Evolutionary conservation across 2,797 vertebrate species (phyloP).

Genomic region (Valencia hispanica): DNA sequence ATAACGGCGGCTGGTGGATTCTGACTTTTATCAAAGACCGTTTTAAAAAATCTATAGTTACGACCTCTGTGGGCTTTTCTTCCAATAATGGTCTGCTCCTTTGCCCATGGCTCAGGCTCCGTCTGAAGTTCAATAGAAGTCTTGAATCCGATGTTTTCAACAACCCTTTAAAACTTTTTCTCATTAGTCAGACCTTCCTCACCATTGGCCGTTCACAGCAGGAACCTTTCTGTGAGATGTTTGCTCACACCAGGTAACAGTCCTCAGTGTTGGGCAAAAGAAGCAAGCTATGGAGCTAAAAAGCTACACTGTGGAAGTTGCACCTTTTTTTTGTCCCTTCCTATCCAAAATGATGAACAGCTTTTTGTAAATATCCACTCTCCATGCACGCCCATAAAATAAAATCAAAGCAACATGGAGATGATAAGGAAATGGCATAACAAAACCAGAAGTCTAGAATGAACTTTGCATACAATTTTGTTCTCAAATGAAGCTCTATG

Average conservation of each 20-base stretch:
- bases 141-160: neutral
- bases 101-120: neutral
- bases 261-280: neutral
- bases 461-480: neutral
- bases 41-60: neutral
- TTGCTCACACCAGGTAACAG: neutral
- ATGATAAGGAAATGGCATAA: neutral
- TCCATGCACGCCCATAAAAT: neutral
- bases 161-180: conserved; percentile 5
- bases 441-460: neutral
- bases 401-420: neutral
- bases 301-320: neutral
- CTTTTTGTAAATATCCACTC: neutral
- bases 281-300: neutral
- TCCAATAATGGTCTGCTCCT: neutral
- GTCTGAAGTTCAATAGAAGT: neutral
- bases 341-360: neutral
- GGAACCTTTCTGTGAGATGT: neutral
- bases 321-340: neutral
- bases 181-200: conserved; percentile 10
- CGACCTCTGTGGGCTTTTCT: neutral
- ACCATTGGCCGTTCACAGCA: neutral
- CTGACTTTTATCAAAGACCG: neutral
- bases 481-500: neutral
- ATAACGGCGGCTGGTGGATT: neutral